phyloP scores from a whole-genome alignment of 2,113 vertebrate genomes.

The Corythaeola cristata region DNA sequence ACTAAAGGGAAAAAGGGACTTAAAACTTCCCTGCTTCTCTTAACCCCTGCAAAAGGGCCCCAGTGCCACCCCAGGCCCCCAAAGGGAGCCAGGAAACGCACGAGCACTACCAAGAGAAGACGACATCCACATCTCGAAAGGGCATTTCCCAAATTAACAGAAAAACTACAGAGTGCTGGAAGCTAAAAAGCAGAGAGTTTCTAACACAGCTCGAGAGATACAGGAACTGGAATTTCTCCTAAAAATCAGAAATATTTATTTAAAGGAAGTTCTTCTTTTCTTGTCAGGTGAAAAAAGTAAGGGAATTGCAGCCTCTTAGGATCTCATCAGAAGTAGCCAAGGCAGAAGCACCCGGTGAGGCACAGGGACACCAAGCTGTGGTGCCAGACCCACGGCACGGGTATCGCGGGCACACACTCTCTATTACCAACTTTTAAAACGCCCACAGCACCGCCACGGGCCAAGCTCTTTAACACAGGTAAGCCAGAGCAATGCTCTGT shows the following conservation, averaged over 20 bases:
- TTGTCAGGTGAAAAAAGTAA: background rate
- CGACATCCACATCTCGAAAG: fast-evolving
- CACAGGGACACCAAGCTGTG: background rate
- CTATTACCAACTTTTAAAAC: background rate
- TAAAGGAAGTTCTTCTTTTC: background rate
- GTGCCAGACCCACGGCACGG: background rate
- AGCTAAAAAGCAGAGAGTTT: background rate
- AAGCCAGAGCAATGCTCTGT: background rate
- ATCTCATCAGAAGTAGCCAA: background rate
- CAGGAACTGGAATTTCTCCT: background rate
- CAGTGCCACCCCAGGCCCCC: too few species aligned
- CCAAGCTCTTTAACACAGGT: background rate
- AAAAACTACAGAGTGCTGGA: background rate
- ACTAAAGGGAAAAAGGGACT: background rate
- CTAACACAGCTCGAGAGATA: background rate
- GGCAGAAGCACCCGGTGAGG: fast-evolving
- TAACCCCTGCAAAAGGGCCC: background rate
- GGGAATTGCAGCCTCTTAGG: background rate
- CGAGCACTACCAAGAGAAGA: background rate
- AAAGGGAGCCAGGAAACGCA: background rate
- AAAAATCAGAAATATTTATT: background rate
- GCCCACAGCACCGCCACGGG: background rate
- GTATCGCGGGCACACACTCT: background rate
- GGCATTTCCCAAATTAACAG: background rate
- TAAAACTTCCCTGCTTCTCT: background rate